Evolutionary conservation across 2,888 invertebrate genomes (phyloP), one percentile per base, ranked within the genome.

Genomic region (Eutolmus rufibarbis): DNA sequence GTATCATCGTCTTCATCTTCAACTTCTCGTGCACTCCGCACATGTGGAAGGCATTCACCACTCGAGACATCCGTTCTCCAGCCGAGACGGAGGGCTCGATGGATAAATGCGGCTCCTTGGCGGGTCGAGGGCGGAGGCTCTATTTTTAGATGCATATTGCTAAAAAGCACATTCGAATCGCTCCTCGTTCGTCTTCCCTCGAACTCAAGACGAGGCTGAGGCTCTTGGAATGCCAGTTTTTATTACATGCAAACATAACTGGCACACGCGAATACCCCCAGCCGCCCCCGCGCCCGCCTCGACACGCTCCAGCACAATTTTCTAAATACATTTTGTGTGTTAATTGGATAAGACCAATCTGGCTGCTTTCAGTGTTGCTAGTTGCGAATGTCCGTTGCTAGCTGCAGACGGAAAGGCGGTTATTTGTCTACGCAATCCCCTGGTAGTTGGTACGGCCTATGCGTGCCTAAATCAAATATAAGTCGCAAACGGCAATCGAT

Each of bases 401-500:
- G 56, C 81, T 56, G 56, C 40, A 43, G 12, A 19, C 43, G 40
- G 78, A 40, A 43, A 78, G 78, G 19, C 43, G 43, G 12, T n/a
- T 37, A 51, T 56, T 81, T 56, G 81, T 51, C 56, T 78, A 81
- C 56, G 81, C 51, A 56, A 81, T 81, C 81, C 81, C 56, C 23
- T 23, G 9, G 79, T 79, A 51, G 46, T 76, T 81, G 81, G 56
- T n/a, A 81, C 51, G 51, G 56, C 51, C 23, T 81, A 56, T 81
- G 81, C 81, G 81, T 81, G 81, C 56, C 34, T 34, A 81, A 81
- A 81, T 81, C 81, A 81, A 81, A 81, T 81, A 81, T 81, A 14
- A 51, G 81, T 31, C 31, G 23, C 28, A 56, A 81, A 81, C 51
- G 81, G 81, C 56, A 81, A 81, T 81, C 81, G 81, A 81, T 81